Base-by-base conservation (phyloP, 64 coral and sea anemone genomes). In the Montipora efflorescens region DNA sequence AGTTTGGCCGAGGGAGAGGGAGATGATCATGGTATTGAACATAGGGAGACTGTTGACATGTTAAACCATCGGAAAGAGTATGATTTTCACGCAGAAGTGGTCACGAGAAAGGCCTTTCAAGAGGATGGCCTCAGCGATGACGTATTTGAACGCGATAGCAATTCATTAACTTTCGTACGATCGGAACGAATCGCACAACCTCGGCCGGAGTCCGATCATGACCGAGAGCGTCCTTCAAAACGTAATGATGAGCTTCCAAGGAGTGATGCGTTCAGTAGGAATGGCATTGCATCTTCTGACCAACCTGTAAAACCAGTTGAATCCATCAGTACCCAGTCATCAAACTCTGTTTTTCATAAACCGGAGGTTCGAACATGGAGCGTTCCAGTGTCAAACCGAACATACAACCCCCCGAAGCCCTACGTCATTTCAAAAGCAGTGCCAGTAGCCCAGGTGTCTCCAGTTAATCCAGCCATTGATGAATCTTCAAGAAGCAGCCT, bases 391-490 rank as follows among this genome's bases (percentile, higher is more conserved):
- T 85, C 73, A 15, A 72, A 7, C 28, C 79, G 78, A 77, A 80
- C 73, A 19, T 50, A 75, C 28, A 64, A 68, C 66, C 61, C 85
- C 13, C 79, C 90, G 43, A 96, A 96, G 82, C 91, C 95, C 7
- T 90, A 96, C 70, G 21, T 51, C 5, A 85, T 90, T 8, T 62
- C 80, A 16, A 95, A 95, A 79, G 61, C 95, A 72, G 84, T 96
- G 1, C 95, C 95, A 8, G 88, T 96, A 18, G 95, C 92, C 2
- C 92, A 96, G 55, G 95, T 96, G 2, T 96, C 95, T 8, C 95
- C 95, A 4, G 95, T 96, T 20, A 93, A 70, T 50, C 90, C 84
- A 9, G 67, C 90, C 7, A 58, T 77, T 92, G 80, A 83, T 12
- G 68, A 85, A 36, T 47, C 79, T 5, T 67, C 46, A 9, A 86